Evolutionary conservation across 2,113 vertebrate species (phyloP), one percentile per base, ranked within the genome.

Genomic region (Gobiocypris rarus): DNA sequence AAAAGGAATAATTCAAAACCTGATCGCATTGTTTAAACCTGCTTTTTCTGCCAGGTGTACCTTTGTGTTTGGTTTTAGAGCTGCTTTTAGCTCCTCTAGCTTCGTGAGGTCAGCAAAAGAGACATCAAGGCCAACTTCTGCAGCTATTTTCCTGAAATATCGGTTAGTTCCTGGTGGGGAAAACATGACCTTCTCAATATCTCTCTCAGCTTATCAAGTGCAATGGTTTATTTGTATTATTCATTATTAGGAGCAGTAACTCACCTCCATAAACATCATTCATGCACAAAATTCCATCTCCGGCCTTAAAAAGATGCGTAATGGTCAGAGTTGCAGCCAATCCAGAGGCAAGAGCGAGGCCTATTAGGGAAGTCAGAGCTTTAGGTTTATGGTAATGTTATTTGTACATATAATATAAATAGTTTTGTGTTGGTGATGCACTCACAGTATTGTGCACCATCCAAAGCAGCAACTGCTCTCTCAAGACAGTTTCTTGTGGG

Each of bases 261-360:
- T 89, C 45, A 98, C 98, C 98, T 95, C 95, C 97, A 58, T 99
- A 99, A 7, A 98, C 96, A 56, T 99, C 97, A 83, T 97, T 95
- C 94, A 95, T 96, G 91, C 96, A 97, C 87, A 99, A 73, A 24
- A 99, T 89, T 0, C 93, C 90, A 67, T 99, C 97, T 15, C 97
- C 97, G 1, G 93, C 0, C 88, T 98, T 98, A 56, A 99, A 85
- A 58, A 98, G 90, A 87, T 99, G 96, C 13, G 94, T 92, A 88
- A 99, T 93, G 13, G 96, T 98, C 85, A 95, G 9, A 10, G 95
- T 94, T 14, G 97, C 96, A 56, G 95, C 97, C 67, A 96, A 88
- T 8, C 98, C 97, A 2, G 98, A 99, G 54, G 98, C 95, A 50
- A 95, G 93, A 69, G 97, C 95, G 50, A 99, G 89, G 88, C 93